These are phyloP conservation scores for Drosophila maculinotata DNA, from an alignment of 2,888 invertebrate genomes.

Conservation along the genomic window DNA sequence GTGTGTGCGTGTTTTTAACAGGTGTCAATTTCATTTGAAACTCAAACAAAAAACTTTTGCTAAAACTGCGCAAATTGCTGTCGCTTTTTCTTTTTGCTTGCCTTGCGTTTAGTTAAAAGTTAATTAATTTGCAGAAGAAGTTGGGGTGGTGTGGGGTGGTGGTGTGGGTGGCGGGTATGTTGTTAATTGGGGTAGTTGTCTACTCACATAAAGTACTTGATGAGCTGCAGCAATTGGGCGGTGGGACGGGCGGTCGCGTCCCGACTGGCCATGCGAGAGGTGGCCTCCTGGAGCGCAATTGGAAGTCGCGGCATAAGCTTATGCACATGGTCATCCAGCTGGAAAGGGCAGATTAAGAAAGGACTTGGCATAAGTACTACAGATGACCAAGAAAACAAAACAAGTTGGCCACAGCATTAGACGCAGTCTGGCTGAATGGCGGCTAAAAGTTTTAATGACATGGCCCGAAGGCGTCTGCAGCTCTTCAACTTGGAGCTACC, in stretches of 20 bases:
- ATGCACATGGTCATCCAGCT: conserved; percentile 94
- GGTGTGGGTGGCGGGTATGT: neutral
- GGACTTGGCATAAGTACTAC: neutral
- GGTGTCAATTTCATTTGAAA: conserved; percentile 79
- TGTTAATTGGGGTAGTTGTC: conserved; percentile 15
- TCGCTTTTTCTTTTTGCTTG: conserved; percentile 52
- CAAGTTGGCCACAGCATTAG: conserved; percentile 55
- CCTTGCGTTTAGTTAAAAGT: conserved; percentile 61
- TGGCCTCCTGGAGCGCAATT: conserved; percentile 94
- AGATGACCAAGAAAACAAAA: conserved; percentile 27
- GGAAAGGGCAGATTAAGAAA: conserved; percentile 1
- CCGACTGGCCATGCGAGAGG: conserved; percentile 91
- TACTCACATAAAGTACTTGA: conserved; percentile 95
- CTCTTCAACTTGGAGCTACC: too few relatives aligned
- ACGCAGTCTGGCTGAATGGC: conserved; percentile 27
- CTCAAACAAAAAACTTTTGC: conserved; percentile 71
- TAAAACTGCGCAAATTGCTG: conserved; percentile 69
- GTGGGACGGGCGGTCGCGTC: conserved; percentile 95
- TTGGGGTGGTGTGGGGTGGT: neutral
- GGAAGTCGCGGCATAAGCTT: conserved; percentile 93
- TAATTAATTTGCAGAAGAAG: conserved; percentile 66
- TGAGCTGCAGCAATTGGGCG: conserved; percentile 94
- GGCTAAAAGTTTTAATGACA: conserved; percentile 63
- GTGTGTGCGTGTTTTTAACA: conserved; percentile 55
- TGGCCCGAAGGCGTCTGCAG: conserved; percentile 34